These are phyloP conservation scores for Nesoenas mayeri DNA, from an alignment of 2,113 vertebrate species.

Conservation along the genomic window DNA sequence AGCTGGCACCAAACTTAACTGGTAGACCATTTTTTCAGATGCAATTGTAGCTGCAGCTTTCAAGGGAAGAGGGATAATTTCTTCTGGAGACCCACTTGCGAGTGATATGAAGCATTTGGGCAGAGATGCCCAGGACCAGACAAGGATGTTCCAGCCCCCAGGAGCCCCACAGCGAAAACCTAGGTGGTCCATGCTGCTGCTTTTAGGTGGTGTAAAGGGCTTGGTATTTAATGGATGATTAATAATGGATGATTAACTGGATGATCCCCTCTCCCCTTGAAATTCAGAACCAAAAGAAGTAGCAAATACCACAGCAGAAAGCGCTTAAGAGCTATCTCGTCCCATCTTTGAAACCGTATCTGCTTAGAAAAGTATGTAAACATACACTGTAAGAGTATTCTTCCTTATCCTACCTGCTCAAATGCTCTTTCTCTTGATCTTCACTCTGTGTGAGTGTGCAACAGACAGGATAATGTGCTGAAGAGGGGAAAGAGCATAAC, in stretches of 20 bases:
- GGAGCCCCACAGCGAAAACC: neutral
- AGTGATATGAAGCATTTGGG: neutral
- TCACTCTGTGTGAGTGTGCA: neutral
- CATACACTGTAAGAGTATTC: neutral
- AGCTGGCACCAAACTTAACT: neutral
- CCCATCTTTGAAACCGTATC: neutral
- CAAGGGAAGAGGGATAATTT: neutral
- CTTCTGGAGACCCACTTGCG: accelerated
- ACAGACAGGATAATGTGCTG: neutral
- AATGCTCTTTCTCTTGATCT: neutral
- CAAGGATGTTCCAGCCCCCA: neutral
- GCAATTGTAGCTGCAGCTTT: neutral
- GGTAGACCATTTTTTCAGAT: neutral
- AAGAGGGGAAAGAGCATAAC: slow-evolving; percentile 51
- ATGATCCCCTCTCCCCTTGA: accelerated
- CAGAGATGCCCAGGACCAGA: neutral
- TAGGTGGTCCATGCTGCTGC: neutral
- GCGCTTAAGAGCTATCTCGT: neutral
- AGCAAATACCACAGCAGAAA: neutral
- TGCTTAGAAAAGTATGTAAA: neutral
- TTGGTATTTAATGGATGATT: too few species aligned
- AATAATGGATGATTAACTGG: too few species aligned
- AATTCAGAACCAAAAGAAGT: neutral
- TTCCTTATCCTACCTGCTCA: neutral
- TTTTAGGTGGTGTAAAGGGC: neutral